These are phyloP conservation scores for Lasioglossum baleicum DNA, from an alignment of 1,140 invertebrate species.

Conservation along the genomic window DNA sequence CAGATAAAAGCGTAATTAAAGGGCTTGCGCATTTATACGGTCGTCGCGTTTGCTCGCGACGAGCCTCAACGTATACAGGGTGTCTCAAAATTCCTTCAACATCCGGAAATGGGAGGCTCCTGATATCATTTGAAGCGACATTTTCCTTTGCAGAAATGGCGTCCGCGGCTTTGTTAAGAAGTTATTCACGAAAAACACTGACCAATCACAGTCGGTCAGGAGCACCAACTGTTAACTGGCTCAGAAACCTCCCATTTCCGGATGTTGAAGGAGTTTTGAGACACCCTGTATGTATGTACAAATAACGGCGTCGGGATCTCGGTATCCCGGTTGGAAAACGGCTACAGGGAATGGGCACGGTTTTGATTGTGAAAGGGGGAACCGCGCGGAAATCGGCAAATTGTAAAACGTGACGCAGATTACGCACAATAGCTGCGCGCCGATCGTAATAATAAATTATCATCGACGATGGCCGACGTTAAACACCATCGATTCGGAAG, in stretches of 20 bases:
- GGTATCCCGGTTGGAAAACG: neutral
- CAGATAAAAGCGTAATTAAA: slow-evolving; percentile 75
- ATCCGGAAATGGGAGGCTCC: no score
- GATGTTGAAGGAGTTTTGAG: no score
- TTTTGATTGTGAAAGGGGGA: neutral
- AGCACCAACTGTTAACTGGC: no score
- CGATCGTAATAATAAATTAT: slow-evolving; percentile 73
- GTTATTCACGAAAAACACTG: no score
- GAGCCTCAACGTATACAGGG: neutral
- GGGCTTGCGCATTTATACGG: slow-evolving; percentile 59
- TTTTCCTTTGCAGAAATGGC: no score
- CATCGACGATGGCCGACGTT: slow-evolving; percentile 68
- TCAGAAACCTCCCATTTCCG: no score
- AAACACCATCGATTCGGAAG: slow-evolving; percentile 54
- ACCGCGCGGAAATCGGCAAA: slow-evolving; percentile 51
- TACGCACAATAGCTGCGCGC: slow-evolving; percentile 61
- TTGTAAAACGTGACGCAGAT: slow-evolving; percentile 73
- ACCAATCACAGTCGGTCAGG: no score
- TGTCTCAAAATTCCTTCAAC: no score
- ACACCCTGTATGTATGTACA: neutral
- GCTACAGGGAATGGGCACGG: neutral
- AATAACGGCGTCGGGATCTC: neutral
- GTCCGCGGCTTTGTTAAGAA: no score
- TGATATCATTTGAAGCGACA: no score
- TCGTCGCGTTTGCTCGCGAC: slow-evolving; percentile 39